A percentile compares a stretch with the other conserved stretches of the same genome.
phyloP scores from a whole-genome alignment of 1,140 invertebrate genomes.

The Whitmania pigra region DNA sequence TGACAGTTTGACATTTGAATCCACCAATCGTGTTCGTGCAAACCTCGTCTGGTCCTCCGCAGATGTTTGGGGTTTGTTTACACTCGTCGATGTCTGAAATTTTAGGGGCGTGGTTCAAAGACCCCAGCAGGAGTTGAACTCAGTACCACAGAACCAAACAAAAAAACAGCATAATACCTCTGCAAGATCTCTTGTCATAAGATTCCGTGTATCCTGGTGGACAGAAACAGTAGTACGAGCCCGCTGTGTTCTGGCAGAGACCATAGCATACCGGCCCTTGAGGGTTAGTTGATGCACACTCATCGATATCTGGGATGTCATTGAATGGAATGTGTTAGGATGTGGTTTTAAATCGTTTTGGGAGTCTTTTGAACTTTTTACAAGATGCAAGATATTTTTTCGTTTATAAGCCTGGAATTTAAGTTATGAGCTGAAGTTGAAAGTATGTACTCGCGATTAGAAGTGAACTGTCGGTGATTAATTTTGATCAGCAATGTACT shows the following conservation, averaged over 20 bases:
- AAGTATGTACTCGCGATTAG: neutral
- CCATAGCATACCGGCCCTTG: slow-evolving; percentile 12
- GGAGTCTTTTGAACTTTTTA: neutral
- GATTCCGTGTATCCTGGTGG: slow-evolving; percentile 43
- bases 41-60: slow-evolving; percentile 52
- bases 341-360: neutral
- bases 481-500: neutral
- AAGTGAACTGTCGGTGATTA: neutral
- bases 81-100: slow-evolving; percentile 69
- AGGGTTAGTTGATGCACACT: slow-evolving; percentile 47
- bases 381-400: neutral
- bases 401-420: neutral
- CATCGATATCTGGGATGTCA: slow-evolving; percentile 34
- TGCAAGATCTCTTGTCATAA: slow-evolving; percentile 40
- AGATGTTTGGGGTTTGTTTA: slow-evolving; percentile 30
- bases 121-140: no score
- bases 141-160: no score
- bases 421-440: neutral
- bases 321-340: neutral
- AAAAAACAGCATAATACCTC: neutral
- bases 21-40: slow-evolving; percentile 82
- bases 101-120: no score
- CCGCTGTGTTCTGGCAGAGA: slow-evolving; percentile 44
- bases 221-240: slow-evolving; percentile 43
- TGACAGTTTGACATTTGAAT: slow-evolving; percentile 69